These are phyloP conservation scores for Busseola fusca DNA, from an alignment of 2,888 invertebrate genomes.

Conservation along the genomic window DNA sequence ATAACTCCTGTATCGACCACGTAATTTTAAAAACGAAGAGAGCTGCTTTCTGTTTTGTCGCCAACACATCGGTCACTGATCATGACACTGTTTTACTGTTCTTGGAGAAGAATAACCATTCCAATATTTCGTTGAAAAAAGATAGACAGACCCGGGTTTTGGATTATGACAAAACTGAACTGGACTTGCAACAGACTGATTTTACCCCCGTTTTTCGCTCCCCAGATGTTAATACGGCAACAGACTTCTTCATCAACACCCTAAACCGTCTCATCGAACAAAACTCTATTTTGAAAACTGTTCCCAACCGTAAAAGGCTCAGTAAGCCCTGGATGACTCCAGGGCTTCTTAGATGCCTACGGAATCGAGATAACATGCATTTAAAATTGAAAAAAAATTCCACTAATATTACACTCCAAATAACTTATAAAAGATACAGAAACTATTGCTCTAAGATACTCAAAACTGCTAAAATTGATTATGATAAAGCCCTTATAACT, in stretches of 20 bases:
- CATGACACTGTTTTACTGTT: not conserved
- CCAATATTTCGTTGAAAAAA: not conserved
- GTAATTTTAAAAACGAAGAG: not conserved
- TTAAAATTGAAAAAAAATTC: not conserved
- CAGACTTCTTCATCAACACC: not conserved
- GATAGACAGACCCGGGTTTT: not conserved
- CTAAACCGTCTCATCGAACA: not conserved
- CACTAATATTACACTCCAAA: not conserved
- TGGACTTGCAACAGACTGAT: not conserved
- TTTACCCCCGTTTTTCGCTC: not conserved
- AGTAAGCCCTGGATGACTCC: not conserved
- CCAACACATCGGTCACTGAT: not conserved
- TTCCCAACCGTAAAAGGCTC: constrained; percentile 1
- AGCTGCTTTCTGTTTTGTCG: not conserved
- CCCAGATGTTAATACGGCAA: not conserved
- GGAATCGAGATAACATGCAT: not conserved
- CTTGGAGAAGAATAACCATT: not conserved
- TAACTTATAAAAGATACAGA: not conserved
- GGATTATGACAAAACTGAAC: not conserved
- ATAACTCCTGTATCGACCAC: not conserved
- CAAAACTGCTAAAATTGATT: not conserved
- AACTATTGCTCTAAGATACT: too few relatives aligned
- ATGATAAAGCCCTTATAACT: not conserved
- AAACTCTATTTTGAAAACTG: not conserved
- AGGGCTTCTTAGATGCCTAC: not conserved